These are phyloP conservation scores for Limnephilus lunatus DNA, from an alignment of 2,888 invertebrate genomes.

Conservation along the genomic window DNA sequence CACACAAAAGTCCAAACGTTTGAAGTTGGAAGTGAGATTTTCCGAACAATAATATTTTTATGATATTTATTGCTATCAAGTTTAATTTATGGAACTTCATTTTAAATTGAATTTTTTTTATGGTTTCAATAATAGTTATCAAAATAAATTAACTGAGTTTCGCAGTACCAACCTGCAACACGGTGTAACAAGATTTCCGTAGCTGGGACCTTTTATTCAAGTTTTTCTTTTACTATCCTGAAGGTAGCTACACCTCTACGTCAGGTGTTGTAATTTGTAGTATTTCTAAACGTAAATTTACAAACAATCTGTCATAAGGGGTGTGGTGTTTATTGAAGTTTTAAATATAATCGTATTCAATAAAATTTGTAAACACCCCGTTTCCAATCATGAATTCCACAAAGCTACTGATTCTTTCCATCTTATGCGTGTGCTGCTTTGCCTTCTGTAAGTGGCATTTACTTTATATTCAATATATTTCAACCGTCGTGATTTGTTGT, in stretches of 20 bases:
- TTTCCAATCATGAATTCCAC: slow-evolving; percentile 46
- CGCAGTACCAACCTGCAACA: too few species aligned
- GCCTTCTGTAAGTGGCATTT: slow-evolving; percentile 29
- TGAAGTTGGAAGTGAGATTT: too few species aligned
- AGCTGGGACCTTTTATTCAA: background rate
- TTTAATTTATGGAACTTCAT: too few species aligned
- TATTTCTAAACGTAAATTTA: background rate
- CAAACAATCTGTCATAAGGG: slow-evolving; percentile 59
- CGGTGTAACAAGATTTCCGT: background rate
- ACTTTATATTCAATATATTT: background rate
- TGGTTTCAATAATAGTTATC: too few species aligned
- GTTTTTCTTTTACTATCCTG: background rate
- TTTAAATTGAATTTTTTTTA: too few species aligned
- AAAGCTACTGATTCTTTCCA: slow-evolving; percentile 33
- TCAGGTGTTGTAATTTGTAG: background rate
- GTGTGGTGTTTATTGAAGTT: slow-evolving; percentile 51
- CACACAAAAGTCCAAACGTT: too few species aligned
- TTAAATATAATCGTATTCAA: slow-evolving; percentile 34
- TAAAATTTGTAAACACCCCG: background rate
- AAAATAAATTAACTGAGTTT: too few species aligned
- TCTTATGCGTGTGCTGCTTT: slow-evolving; percentile 36
- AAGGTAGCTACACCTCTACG: background rate
- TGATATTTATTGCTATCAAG: too few species aligned
- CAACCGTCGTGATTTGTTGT: background rate
- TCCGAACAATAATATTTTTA: too few species aligned